Evolutionary conservation across 2,797 vertebrate species (phyloP).

Genomic region (Neosalanx taihuensis): DNA sequence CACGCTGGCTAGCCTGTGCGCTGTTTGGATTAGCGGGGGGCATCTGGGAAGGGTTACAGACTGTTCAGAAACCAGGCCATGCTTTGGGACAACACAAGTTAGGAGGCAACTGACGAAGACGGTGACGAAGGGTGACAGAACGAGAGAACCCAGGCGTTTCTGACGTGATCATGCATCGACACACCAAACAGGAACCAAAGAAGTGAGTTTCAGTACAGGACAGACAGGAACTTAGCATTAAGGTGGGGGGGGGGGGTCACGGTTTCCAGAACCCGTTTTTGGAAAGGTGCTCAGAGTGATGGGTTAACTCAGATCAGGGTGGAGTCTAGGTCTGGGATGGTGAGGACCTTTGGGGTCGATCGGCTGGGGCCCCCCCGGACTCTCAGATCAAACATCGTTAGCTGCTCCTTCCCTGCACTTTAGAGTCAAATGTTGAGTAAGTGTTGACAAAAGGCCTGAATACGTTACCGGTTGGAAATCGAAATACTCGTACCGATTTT

Average conservation of each 20-base stretch:
- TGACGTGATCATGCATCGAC: conserved; percentile 61
- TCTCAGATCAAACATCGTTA: neutral
- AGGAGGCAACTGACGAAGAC: conserved; percentile 29
- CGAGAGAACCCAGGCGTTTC: conserved; percentile 23
- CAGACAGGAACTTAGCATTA: conserved; percentile 20
- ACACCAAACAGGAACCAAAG: conserved; percentile 19
- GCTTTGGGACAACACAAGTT: conserved; percentile 49
- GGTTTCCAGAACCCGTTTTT: conserved; percentile 54
- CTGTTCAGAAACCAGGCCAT: conserved; percentile 48
- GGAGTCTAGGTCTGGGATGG: conserved; percentile 4
- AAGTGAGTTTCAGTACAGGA: conserved; percentile 30
- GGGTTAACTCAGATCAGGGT: conserved; percentile 25
- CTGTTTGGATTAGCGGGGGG: conserved; percentile 3
- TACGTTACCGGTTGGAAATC: neutral
- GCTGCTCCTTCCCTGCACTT: neutral
- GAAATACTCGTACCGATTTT: neutral
- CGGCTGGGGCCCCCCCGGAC: neutral
- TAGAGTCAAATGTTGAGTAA: conserved; percentile 2
- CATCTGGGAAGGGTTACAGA: conserved; percentile 45
- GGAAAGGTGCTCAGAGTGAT: conserved; percentile 63
- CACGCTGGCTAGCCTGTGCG: conserved; percentile 14
- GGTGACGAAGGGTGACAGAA: conserved; percentile 23
- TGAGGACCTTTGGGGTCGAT: neutral
- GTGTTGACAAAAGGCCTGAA: neutral
- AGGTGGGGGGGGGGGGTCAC: neutral